Base-by-base conservation (phyloP, 2,113 vertebrate species). In the Salvelinus namaycush region DNA sequence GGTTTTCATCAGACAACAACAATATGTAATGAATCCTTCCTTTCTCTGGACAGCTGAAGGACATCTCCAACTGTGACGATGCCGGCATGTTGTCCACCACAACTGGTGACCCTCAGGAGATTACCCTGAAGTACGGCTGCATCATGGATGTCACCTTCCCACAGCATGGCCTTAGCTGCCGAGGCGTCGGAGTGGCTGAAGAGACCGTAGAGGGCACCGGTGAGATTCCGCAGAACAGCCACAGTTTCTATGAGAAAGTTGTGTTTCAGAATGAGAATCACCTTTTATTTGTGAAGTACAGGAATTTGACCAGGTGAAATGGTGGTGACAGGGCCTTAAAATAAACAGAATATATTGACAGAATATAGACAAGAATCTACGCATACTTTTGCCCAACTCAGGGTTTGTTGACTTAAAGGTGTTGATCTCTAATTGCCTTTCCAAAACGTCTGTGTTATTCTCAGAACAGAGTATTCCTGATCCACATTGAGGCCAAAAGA, bases 61-160 rank as follows among this genome's bases (percentile, higher is more conserved):
- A 64, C n/a, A 64, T 26, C 24, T 11, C 60, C 60, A n/a, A 64
- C 24, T 22, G 60, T 64, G 60, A n/a, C 24, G 2, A 22, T 13
- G 6, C 51, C 51, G 51, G 3, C 14, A 14, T 16, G 60, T 24
- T 12, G 22, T 64, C 20, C n/a, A 54, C 14, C 14, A 54, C 51
- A 18, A 16, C 51, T 54, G 51, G 13, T 54, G 51, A 54, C 51
- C 9, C 34, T 24, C 79, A 82, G 72, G 83, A 73, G 34, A 70
- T 4, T 14, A 78, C 74, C 0, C 20, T 92, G 71, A 92, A 88
- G 54, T 94, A 93, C 26, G 84, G 94, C 78, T 94, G 94, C 80
- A 79, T 93, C 4, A 57, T 92, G 34, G 92, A 95, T 81, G 83
- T 95, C 75, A 87, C 48, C 0, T 66, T 95, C 64, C 90, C 87